Conservation (phyloP, 2,888 invertebrate species). For the Eilema sororculum region DNA sequence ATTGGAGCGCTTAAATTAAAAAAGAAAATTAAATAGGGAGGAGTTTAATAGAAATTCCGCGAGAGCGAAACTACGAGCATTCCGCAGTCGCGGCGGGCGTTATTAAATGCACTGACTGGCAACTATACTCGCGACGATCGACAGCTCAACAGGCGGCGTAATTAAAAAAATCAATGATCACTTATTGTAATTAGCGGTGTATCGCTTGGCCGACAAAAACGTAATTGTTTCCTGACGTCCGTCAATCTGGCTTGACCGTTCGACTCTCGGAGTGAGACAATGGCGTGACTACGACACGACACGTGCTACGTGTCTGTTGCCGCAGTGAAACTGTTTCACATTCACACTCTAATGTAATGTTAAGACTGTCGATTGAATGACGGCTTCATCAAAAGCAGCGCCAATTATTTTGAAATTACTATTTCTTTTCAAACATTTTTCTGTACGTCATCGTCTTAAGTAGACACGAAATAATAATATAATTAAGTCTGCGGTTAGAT, state of each 20-base stretch:
- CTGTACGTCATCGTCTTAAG: constrained; percentile 16
- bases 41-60: constrained; percentile 79
- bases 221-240: constrained; percentile 82
- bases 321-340: constrained; percentile 7
- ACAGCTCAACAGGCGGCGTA: constrained; percentile 82
- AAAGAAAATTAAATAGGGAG: constrained; percentile 54
- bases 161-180: constrained; percentile 85
- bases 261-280: constrained; percentile 43
- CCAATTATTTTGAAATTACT: constrained; percentile 45
- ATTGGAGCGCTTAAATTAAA: constrained; percentile 58
- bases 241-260: constrained; percentile 62
- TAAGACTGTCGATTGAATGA: constrained; percentile 33
- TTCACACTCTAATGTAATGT: constrained; percentile 14
- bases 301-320: constrained; percentile 43
- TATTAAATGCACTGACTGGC: constrained; percentile 86
- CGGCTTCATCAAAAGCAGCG: constrained; percentile 44
- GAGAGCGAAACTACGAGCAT: constrained; percentile 73
- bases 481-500: constrained; percentile 15
- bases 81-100: constrained; percentile 64
- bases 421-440: constrained; percentile 6
- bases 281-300: constrained; percentile 49
- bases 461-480: constrained; percentile 12
- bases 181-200: constrained; percentile 84
- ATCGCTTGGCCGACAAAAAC: constrained; percentile 79
- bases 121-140: constrained; percentile 80